phyloP scores from a whole-genome alignment of 2,113 vertebrate species.

The Synodontis membranacea region DNA sequence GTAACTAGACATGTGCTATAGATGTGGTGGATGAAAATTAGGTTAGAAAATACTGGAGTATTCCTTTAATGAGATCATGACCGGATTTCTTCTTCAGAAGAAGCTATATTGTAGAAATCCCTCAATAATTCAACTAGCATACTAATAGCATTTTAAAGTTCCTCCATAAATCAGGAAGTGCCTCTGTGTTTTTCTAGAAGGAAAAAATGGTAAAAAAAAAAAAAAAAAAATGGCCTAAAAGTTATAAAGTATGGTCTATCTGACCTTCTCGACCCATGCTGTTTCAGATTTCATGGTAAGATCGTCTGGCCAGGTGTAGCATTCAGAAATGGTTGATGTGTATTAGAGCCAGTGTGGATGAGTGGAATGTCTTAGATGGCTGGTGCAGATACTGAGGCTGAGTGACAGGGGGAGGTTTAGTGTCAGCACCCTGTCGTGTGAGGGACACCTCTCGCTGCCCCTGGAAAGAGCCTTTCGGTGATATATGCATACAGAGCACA shows the following conservation, averaged over 20 bases:
- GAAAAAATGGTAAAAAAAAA: not conserved
- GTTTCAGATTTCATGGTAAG: slow-evolving; percentile 36
- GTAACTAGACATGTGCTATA: not conserved
- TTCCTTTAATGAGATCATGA: not conserved
- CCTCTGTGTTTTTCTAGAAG: not conserved
- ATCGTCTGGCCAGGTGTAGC: slow-evolving; percentile 23
- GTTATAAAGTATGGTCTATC: not conserved
- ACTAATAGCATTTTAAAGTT: not conserved
- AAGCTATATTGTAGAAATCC: not conserved
- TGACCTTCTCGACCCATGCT: not conserved
- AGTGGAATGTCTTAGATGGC: slow-evolving; percentile 38
- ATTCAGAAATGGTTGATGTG: slow-evolving; percentile 1
- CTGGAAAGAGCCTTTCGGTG: not conserved
- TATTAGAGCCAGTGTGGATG: not conserved
- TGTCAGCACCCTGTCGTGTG: slow-evolving; percentile 34
- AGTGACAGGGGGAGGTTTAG: slow-evolving; percentile 15
- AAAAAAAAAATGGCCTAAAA: not conserved
- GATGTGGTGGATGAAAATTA: not conserved
- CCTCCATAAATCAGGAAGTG: slow-evolving; percentile 11
- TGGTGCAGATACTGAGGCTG: slow-evolving; percentile 29
- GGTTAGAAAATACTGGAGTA: not conserved
- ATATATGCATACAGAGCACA: slow-evolving; percentile 6
- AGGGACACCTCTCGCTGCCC: not conserved
- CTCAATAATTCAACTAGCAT: not conserved
- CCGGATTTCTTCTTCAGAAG: not conserved